Conservation (phyloP, 1,140 invertebrate species). For the Drosophila fuyamai region DNA sequence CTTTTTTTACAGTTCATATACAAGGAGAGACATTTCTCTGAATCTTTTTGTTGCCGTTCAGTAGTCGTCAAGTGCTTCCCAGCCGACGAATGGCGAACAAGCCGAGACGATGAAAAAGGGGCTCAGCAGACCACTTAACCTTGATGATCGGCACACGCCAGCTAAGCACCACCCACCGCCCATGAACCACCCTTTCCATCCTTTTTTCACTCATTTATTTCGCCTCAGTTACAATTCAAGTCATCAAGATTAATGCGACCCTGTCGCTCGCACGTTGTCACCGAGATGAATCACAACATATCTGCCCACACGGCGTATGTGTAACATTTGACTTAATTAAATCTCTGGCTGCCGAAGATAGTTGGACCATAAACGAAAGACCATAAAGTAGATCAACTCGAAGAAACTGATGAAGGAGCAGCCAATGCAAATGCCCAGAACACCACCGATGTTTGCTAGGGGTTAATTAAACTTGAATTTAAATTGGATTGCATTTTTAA, state of each 20-base stretch:
- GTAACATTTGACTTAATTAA: constrained; percentile 55
- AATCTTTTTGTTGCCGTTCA: constrained; percentile 28
- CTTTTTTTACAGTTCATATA: background rate
- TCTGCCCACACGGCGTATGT: constrained; percentile 65
- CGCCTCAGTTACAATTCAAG: constrained; percentile 29
- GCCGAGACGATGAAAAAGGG: constrained; percentile 39
- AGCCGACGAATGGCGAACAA: constrained; percentile 44
- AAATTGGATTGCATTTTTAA: background rate
- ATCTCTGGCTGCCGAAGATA: constrained; percentile 37
- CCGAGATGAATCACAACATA: constrained; percentile 63
- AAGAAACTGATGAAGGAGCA: constrained; percentile 71
- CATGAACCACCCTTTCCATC: constrained; percentile 1
- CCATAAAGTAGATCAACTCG: constrained; percentile 65
- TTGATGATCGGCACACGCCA: constrained; percentile 63
- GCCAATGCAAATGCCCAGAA: constrained; percentile 66
- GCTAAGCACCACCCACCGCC: constrained; percentile 14
- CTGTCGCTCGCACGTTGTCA: constrained; percentile 49
- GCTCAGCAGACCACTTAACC: constrained; percentile 61
- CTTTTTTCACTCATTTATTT: constrained; percentile 23
- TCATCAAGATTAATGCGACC: constrained; percentile 46
- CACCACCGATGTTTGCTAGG: constrained; percentile 61
- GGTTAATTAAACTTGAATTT: background rate
- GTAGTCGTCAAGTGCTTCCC: constrained; percentile 50
- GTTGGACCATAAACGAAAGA: constrained; percentile 62
- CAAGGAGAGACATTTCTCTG: constrained; percentile 15